Evolutionary conservation across 1,140 invertebrate genomes (phyloP), one percentile per base, ranked within the genome.

Genomic region (Carcinoscorpius rotundicauda): DNA sequence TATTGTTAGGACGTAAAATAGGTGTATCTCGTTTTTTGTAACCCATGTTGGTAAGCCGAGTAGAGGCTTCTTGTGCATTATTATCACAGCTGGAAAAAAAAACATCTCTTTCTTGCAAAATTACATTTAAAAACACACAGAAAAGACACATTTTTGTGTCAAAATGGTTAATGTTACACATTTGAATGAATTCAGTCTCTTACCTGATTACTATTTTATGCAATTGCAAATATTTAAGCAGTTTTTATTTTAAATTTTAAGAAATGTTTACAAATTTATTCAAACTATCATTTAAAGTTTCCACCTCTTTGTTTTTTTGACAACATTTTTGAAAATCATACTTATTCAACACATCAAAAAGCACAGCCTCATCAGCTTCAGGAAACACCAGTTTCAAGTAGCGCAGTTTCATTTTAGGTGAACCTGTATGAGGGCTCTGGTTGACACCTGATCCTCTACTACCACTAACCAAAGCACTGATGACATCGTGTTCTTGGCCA

Each of bases 311-410:
- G 55, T 56, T 11, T 10, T 10, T 56, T 2, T 56, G 55, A 56
- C 11, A 10, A 56, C 3, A 56, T 11, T 11, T 11, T 0, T 29
- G 29, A 51, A 49, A 5, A n/a, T 49, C 64, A 62, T 64, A 70
- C 69, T 70, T 70, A 60, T 73, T 85, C 51, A 94, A 76, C 63
- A 91, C 81, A 75, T 93, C 90, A 60, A 93, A 79, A 6, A 94
- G 84, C 50, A 92, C 75, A n/a, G 87, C 89, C 76, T 93, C 90
- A 69, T 94, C 90, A 1, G 86, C 88, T 77, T 90, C 88, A n/a
- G 89, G 89, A 77, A 92, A 93, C 70, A 93, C 83, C 73, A 87
- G 89, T 77, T 93, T 93, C 79, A 94, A 81, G 76, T 93, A 93
- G 80, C 89, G 91, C 74, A 93, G 81, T 82, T 93, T 93, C 85